A percentile compares a stretch with the other conserved stretches of the same genome.
phyloP scores from a whole-genome alignment of 2,113 vertebrate species.

The Dipodomys ordii region DNA sequence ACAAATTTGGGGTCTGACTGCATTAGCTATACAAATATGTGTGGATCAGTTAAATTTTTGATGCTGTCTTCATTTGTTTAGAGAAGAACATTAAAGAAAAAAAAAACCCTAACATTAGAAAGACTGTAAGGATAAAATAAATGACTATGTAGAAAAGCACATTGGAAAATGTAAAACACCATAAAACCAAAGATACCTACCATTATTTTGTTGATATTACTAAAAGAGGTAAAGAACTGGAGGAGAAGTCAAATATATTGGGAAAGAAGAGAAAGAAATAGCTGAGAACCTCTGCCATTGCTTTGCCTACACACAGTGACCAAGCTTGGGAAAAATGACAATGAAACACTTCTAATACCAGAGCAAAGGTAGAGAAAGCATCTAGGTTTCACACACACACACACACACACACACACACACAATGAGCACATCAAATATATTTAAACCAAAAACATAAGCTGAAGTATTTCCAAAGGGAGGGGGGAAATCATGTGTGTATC shows the following conservation, averaged over 20 bases:
- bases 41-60: background rate
- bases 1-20: background rate
- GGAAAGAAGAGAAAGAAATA: background rate
- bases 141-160: background rate
- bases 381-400: background rate
- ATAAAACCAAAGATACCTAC: background rate
- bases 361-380: background rate
- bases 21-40: background rate
- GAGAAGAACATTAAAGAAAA: background rate
- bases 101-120: background rate
- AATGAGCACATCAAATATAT: background rate
- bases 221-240: background rate
- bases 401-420: background rate
- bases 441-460: background rate
- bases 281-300: background rate
- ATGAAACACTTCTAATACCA: background rate
- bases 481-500: background rate
- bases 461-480: background rate
- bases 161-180: background rate
- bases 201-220: background rate
- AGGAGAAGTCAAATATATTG: background rate
- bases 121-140: constrained; percentile 3
- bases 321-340: background rate
- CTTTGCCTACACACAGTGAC: background rate
- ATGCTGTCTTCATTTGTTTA: background rate